A percentile compares a stretch with the other conserved stretches of the same genome.
Conservation (phyloP, 2,888 invertebrate species). For the Nemoura dubitans region DNA sequence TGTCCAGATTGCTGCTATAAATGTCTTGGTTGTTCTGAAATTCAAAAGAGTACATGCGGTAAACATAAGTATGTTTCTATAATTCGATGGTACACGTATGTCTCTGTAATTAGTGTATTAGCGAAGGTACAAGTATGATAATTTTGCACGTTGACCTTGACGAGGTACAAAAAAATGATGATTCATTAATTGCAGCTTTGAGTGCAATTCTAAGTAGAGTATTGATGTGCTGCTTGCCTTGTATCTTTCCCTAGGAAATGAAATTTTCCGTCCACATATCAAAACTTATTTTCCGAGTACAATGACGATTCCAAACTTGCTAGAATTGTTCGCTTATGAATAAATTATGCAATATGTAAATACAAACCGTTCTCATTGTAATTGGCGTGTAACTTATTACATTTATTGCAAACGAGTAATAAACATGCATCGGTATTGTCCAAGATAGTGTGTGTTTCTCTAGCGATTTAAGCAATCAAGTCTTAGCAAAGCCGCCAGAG, state of each 20-base stretch:
- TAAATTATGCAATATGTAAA: neutral
- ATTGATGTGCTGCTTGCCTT: neutral
- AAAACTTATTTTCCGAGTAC: neutral
- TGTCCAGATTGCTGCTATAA: slow-evolving; percentile 37
- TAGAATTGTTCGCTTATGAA: neutral
- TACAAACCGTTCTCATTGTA: too few relatives aligned
- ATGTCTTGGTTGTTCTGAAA: neutral
- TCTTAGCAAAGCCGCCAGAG: too few relatives aligned
- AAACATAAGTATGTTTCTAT: too few relatives aligned
- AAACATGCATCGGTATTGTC: too few relatives aligned
- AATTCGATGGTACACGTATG: too few relatives aligned
- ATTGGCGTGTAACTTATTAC: too few relatives aligned
- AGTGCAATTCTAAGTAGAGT: neutral
- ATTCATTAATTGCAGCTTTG: neutral
- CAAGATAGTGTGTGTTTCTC: too few relatives aligned
- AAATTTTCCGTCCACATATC: neutral
- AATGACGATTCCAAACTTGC: neutral
- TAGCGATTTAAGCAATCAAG: too few relatives aligned
- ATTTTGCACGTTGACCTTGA: neutral
- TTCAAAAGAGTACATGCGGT: too few relatives aligned
- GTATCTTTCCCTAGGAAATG: neutral
- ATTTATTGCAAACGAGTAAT: too few relatives aligned
- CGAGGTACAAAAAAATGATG: neutral
- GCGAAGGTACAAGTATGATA: too few relatives aligned
- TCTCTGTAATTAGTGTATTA: too few relatives aligned